Base-by-base conservation (phyloP, 1,140 invertebrate genomes). In the Trypoxylus dichotomus region DNA sequence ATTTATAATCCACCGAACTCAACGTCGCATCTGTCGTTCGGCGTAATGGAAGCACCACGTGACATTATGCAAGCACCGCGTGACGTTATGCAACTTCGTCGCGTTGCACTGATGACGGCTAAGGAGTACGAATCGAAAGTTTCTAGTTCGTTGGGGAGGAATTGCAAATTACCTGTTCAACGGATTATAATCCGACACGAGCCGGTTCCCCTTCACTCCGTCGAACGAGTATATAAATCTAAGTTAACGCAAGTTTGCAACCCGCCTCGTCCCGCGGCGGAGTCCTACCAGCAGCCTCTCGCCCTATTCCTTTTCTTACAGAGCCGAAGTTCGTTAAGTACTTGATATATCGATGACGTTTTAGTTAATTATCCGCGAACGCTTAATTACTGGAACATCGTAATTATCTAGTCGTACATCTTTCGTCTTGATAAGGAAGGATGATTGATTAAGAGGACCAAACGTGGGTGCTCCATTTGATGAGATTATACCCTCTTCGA, bases 301-400 rank as follows among this genome's bases (percentile, higher is more conserved):
- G 41, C 41, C 41, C 41, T 42, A 42, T 6, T 47, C 43, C 43
- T 15, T 47, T 47, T 19, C 13, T 3, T 15, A 19, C 0, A 0
- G 43, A 13, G 13, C 13, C 15, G n/a, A 19, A 47, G 43, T 47
- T 47, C 13, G 43, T 47, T 78, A 82, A 82, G 81, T 79, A 79
- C 80, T 77, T 81, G 80, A 82, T 82, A 80, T 78, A 82, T 80
- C 77, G 80, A 82, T 82, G 80, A 82, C 80, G 79, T 75, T 74
- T 37, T 79, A 73, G 77, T 81, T 82, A 82, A 82, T 82, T 82
- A 82, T 82, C 80, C 78, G 73, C 72, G 73, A 79, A 76, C 79
- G 80, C 77, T 77, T 82, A 80, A 82, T 82, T 82, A 80, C 78
- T 72, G 60, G 74, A 79, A 82, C 81, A 82, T 77, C 79, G 78